These are phyloP conservation scores for Nemopilema nomurai DNA, from an alignment of 30 jellyfish, hydroid and myxozoan genomes.

Conservation along the genomic window DNA sequence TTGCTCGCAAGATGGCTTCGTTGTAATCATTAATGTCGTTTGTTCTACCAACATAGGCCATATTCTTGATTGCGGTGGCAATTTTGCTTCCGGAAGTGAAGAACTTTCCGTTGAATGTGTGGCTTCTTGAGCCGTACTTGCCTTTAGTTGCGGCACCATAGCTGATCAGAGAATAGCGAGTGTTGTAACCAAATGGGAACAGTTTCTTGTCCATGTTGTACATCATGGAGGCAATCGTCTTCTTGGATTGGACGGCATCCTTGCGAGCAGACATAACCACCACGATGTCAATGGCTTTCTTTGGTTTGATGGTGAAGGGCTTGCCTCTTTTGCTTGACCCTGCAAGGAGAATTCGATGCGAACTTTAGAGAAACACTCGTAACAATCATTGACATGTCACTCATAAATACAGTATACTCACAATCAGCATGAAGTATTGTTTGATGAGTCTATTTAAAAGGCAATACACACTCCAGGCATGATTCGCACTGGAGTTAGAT, in stretches of 20 bases:
- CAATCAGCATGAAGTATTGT: neutral
- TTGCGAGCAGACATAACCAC: constrained; percentile 85
- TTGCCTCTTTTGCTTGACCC: constrained; percentile 13
- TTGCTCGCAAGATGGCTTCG: constrained; percentile 74
- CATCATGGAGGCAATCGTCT: constrained; percentile 53
- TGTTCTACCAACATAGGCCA: constrained; percentile 81
- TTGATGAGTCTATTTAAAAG: neutral
- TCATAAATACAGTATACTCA: too few species aligned
- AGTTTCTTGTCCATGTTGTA: constrained; percentile 51
- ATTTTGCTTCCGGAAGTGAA: constrained; percentile 55
- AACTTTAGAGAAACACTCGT: neutral
- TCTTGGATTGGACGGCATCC: constrained; percentile 31
- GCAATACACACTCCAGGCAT: too few species aligned
- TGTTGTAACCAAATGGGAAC: constrained; percentile 54
- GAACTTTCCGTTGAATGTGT: constrained; percentile 70
- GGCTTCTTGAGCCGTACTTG: constrained; percentile 78
- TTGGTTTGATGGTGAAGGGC: constrained; percentile 67
- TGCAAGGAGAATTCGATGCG: neutral
- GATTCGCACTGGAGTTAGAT: too few species aligned
- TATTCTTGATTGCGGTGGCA: constrained; percentile 72
- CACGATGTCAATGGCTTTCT: constrained; percentile 76
- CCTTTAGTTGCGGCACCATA: constrained; percentile 81
- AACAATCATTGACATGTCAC: too few species aligned
- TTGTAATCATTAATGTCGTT: constrained; percentile 77
- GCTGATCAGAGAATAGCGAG: constrained; percentile 93